These are phyloP conservation scores for Eurytoma californica DNA, from an alignment of 2,888 invertebrate genomes.

Conservation along the genomic window DNA sequence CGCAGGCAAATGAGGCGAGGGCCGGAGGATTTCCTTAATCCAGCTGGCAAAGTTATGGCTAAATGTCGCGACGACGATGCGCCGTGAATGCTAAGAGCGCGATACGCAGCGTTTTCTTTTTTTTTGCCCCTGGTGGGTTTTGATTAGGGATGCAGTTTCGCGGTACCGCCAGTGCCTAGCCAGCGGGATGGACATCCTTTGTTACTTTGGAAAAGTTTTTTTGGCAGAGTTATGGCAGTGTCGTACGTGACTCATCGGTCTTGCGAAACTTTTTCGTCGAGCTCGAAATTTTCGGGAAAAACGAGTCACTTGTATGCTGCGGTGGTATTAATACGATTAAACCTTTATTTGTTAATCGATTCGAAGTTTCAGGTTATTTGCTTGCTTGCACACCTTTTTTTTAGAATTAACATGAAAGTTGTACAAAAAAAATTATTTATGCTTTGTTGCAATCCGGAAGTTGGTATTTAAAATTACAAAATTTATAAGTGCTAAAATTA, in stretches of 20 bases:
- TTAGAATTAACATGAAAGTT: no score
- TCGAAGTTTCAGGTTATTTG: no score
- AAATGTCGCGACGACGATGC: conserved; percentile 29
- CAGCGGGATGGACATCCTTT: conserved; percentile 39
- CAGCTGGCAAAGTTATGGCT: conserved; percentile 51
- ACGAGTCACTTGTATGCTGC: not conserved
- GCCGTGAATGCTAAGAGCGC: conserved; percentile 49
- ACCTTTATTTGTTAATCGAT: not conserved
- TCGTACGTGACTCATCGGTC: conserved; percentile 32
- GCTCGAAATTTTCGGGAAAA: conserved; percentile 2
- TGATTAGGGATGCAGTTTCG: conserved; percentile 51
- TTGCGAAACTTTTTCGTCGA: not conserved
- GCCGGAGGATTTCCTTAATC: conserved; percentile 51
- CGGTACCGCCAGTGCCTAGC: not conserved
- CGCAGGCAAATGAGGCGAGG: conserved; percentile 34
- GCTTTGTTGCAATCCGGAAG: no score
- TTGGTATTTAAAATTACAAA: no score
- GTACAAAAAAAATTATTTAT: no score
- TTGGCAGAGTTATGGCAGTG: conserved; percentile 1
- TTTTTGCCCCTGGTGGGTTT: conserved; percentile 1
- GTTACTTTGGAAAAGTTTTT: conserved; percentile 17
- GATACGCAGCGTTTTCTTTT: conserved; percentile 1
- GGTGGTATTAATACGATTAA: no score
- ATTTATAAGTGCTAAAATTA: no score
- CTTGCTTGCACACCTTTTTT: no score